Conservation (phyloP, 2,797 vertebrate species). For the Anomalospiza imberbis region DNA sequence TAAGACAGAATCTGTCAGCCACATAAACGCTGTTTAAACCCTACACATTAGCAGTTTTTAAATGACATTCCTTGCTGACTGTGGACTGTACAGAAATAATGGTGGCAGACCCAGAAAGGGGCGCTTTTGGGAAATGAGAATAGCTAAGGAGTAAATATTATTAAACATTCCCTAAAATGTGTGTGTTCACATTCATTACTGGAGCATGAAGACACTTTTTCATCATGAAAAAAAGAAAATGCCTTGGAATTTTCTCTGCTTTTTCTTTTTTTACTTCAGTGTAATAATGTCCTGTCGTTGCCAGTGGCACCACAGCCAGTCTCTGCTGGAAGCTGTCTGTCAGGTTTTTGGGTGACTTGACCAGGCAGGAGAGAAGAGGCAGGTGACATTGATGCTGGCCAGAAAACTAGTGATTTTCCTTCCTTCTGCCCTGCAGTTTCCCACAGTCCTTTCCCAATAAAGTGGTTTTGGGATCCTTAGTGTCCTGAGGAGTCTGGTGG, state of each 20-base stretch:
- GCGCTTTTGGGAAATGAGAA: background rate
- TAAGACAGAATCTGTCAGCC: background rate
- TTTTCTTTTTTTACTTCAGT: background rate
- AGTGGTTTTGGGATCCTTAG: background rate
- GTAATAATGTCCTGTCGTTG: background rate
- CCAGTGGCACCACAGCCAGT: background rate
- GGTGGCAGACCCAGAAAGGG: background rate
- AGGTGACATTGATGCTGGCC: background rate
- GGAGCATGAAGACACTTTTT: background rate
- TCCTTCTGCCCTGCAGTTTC: background rate
- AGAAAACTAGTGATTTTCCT: background rate
- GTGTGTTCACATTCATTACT: background rate
- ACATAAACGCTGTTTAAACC: conserved; percentile 7
- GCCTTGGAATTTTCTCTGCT: background rate
- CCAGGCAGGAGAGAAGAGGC: background rate
- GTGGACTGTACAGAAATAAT: background rate
- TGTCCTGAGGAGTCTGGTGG: background rate
- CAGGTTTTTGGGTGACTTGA: background rate
- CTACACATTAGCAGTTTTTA: background rate
- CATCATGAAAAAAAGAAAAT: background rate
- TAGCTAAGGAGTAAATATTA: background rate
- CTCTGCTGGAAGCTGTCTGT: background rate
- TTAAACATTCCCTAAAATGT: background rate
- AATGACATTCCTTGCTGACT: background rate
- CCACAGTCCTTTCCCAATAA: background rate